Base-by-base conservation (phyloP, 1,140 invertebrate genomes). In the Lasioglossum albipes region DNA sequence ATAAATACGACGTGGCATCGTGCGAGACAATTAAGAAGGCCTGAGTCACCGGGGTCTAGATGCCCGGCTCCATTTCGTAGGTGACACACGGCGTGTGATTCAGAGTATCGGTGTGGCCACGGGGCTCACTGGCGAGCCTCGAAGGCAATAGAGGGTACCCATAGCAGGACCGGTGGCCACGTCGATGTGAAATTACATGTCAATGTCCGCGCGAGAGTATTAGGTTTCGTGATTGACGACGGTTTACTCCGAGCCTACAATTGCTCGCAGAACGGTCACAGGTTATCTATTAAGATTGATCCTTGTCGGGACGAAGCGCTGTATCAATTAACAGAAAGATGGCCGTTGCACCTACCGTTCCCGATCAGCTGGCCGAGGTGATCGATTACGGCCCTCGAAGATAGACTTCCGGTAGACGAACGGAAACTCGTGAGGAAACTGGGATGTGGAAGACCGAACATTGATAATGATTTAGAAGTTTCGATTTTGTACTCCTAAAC, bases 171-270 rank as follows among this genome's bases (percentile, higher is more conserved):
- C 45, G 45, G 45, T 49, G 69, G 64, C 84, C 59, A 65, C 64
- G 59, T 69, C 65, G 76, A 86, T 86, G 73, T 75, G 84, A 86
- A 85, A 86, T 86, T 83, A 85, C 80, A 83, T 66, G 84, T 86
- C 84, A 86, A 85, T 86, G 84, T 83, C 84, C 72, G 73, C 27
- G 42, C 27, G 84, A 57, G 81, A 57, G 72, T 86, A 86, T 86
- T 85, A 86, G 77, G 76, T 82, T 83, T 72, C 57, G 78, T 86
- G 84, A 86, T 86, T 86, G 84, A 86, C 84, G 84, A 86, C 45
- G 85, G 76, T 72, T 79, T 80, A 76, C 74, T 54, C 64, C 59
- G 64, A 42, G 45, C 22, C 68, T 74, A 70, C 45, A 75, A 86
- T 86, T 68, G 73, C 52, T 79, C 72, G 82, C 67, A 57, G 81